A percentile compares a stretch with the other conserved stretches of the same genome.
Evolutionary conservation across 2,888 invertebrate genomes (phyloP).

Genomic region (Tinea semifulvella): DNA sequence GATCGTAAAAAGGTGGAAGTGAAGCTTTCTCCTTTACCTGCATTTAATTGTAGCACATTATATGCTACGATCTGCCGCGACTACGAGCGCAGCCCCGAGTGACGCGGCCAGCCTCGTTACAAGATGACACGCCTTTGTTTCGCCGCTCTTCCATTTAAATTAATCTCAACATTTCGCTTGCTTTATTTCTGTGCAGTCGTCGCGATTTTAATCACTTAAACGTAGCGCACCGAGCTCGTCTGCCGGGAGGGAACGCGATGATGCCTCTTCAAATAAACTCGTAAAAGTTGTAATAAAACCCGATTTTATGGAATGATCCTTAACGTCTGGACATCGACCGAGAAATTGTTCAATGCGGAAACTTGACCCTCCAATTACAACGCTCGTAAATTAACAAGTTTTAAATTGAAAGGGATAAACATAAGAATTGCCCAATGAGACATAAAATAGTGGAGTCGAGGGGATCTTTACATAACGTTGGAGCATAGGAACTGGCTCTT

Average conservation of each 20-base stretch:
- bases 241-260: conserved; percentile 13
- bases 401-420: conserved; percentile 2
- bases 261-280: conserved; percentile 23
- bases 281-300: conserved; percentile 18
- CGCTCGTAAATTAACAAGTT: conserved; percentile 12
- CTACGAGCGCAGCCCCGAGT: conserved; percentile 1
- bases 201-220: conserved; percentile 59
- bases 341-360: conserved; percentile 2
- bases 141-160: conserved; percentile 46
- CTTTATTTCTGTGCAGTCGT: conserved; percentile 44
- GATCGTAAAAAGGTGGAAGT: not conserved
- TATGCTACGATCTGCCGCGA: conserved; percentile 2
- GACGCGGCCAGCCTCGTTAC: conserved; percentile 25
- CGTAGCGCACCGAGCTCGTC: conserved; percentile 30
- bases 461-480: too few species aligned
- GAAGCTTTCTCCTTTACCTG: conserved; percentile 7
- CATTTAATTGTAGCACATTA: conserved; percentile 9
- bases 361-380: conserved; percentile 13
- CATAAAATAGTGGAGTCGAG: too few species aligned
- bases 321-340: conserved; percentile 13
- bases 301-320: conserved; percentile 19
- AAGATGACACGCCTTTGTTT: conserved; percentile 40
- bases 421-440: too few species aligned
- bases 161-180: conserved; percentile 46
- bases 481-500: too few species aligned